Evolutionary conservation across 2,113 vertebrate species (phyloP).

Genomic region (Siniperca knerii): DNA sequence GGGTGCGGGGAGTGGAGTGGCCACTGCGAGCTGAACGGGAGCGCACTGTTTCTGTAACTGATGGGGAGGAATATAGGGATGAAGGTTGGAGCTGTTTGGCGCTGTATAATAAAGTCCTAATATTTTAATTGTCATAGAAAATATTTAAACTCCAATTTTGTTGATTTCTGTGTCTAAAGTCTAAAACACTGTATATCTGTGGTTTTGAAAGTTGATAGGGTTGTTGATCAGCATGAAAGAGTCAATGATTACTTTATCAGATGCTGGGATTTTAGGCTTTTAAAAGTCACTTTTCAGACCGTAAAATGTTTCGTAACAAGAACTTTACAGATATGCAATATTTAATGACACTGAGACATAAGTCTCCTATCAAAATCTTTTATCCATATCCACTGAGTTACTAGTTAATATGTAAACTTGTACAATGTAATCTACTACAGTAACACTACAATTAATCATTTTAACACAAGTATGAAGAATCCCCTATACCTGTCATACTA

Average conservation of each 20-base stretch:
- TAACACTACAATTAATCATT: background rate
- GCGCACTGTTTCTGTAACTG: conserved; percentile 91
- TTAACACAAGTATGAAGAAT: background rate
- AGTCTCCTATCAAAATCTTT: background rate
- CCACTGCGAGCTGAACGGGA: conserved; percentile 96
- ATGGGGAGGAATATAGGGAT: background rate
- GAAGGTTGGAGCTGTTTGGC: background rate
- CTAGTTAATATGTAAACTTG: background rate
- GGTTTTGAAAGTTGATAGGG: background rate
- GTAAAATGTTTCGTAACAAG: background rate
- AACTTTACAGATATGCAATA: background rate
- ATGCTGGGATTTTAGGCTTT: background rate
- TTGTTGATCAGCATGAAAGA: background rate
- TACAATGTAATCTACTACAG: background rate
- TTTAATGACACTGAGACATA: background rate
- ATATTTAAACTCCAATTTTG: background rate
- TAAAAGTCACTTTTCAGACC: background rate
- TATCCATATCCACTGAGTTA: background rate
- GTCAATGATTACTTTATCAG: background rate
- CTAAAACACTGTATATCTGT: background rate
- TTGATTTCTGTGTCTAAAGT: background rate
- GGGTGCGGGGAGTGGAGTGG: conserved; percentile 95
- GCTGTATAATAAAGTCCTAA: background rate
- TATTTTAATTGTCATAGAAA: background rate
- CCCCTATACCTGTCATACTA: conserved; percentile 82